Base-by-base conservation (phyloP, 35 echinoderm and acorn worm species). In the Apostichopus japonicus region DNA sequence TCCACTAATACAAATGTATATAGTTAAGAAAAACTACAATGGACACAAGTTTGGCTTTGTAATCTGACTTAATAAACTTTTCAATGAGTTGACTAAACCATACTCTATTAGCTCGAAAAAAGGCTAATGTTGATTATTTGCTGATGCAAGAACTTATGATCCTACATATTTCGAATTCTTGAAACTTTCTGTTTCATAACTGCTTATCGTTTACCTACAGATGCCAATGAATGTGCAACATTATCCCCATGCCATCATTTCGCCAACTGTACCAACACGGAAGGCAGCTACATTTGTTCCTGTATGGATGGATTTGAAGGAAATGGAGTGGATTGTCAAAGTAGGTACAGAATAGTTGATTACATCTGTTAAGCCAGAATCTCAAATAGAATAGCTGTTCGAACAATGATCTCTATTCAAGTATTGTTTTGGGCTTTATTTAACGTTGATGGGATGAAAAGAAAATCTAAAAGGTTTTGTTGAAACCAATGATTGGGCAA, bases 221-320 rank as follows among this genome's bases (percentile, higher is more conserved):
- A 83, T 10, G 5, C 17, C 54, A 21, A 83, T 83, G 79, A 83
- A 54, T 83, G 79, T 83, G 5, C 51, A 83, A 17, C 2, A 52
- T 54, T 52, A 15, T 2, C 9, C n/a, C 17, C 8, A 24, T 92
- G 91, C 67, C 16, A 80, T 13, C 22, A 53, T 83, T 16, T 61
- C 9, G 91, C 77, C 1, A 9, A 63, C 4, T 93, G 92, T 63
- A 62, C 44, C 6, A 93, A 93, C 72, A 88, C 55, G 1, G 65
- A 77, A 77, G 92, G 92, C 14, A 87, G 92, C 72, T 93, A 89
- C 17, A 78, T 61, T 8, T 93, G 92, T 79, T 10, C 23, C 8
- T 93, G 92, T 57, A 23, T 55, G 25, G 6, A 84, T 51, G 92
- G 92, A 33, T 93, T 22, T 14, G 10, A 13, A 9, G 55, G 61